These are phyloP conservation scores for Calyptommatus sinebrachiatus DNA, from an alignment of 2,113 vertebrate genomes.

Conservation along the genomic window DNA sequence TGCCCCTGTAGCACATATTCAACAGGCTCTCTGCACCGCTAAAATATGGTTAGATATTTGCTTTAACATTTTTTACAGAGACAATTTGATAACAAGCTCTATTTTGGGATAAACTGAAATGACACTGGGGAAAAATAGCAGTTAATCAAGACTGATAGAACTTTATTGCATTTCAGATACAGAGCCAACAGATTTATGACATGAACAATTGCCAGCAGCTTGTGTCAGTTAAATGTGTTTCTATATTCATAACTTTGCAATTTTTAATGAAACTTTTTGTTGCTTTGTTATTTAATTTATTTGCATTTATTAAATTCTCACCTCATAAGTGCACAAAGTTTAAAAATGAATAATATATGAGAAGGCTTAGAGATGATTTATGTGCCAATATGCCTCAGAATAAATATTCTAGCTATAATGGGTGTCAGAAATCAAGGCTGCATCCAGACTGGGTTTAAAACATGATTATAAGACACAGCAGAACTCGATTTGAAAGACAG, in stretches of 20 bases:
- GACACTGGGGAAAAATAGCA: constrained; percentile 10
- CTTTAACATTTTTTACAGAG: constrained; percentile 2
- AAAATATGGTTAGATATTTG: background rate
- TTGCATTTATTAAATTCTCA: too few species aligned
- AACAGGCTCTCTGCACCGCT: constrained; percentile 29
- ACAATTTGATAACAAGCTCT: constrained; percentile 8
- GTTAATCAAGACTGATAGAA: constrained; percentile 41
- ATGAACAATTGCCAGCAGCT: background rate
- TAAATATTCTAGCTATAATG: too few species aligned
- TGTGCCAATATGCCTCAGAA: too few species aligned
- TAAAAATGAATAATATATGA: too few species aligned
- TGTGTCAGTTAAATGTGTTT: constrained; percentile 16
- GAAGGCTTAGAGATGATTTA: too few species aligned
- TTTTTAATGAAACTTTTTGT: background rate
- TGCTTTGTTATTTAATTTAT: constrained; percentile 9
- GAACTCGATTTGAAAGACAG: too few species aligned
- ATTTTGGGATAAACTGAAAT: constrained; percentile 26
- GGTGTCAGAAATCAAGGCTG: too few species aligned
- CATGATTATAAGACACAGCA: too few species aligned
- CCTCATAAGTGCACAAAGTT: too few species aligned
- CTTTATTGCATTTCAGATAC: constrained; percentile 25
- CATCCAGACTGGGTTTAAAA: too few species aligned
- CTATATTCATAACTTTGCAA: background rate
- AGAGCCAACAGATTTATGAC: constrained; percentile 31
- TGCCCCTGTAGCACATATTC: constrained; percentile 34